Evolutionary conservation across 2,888 invertebrate genomes (phyloP).

Genomic region (Blastobasis lacticolella): DNA sequence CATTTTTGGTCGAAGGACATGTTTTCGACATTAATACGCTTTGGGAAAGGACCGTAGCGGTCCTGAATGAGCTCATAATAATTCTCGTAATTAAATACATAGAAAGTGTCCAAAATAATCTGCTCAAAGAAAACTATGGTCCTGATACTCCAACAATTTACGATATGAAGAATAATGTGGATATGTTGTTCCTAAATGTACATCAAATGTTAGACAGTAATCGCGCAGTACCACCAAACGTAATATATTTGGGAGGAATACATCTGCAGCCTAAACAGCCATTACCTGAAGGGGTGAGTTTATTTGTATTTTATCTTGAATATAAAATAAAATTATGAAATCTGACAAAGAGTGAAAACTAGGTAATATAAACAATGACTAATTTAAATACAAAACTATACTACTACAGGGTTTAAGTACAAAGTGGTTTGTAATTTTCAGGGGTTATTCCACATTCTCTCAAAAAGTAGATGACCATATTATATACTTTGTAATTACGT

Average conservation of each 20-base stretch:
- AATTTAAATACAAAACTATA: no score
- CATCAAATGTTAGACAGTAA: constrained; percentile 35
- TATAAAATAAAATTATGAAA: no score
- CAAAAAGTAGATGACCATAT: no score
- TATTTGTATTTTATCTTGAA: no score
- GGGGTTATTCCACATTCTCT: no score
- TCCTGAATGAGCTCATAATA: not conserved
- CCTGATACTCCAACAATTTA: constrained; percentile 13
- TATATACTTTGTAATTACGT: no score
- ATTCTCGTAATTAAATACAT: constrained; percentile 2
- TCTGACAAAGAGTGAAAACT: no score
- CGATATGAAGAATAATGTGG: constrained; percentile 18
- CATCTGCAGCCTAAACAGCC: constrained; percentile 23
- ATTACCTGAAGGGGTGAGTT: constrained; percentile 19
- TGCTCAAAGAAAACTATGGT: constrained; percentile 17
- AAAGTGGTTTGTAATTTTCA: no score
- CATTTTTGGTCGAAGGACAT: constrained; percentile 3
- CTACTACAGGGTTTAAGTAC: no score
- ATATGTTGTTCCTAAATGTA: constrained; percentile 31
- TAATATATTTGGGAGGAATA: constrained; percentile 34
- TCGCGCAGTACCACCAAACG: constrained; percentile 28
- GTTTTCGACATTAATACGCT: no score
- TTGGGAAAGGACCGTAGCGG: no score
- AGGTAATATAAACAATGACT: no score
- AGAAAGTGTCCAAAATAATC: constrained; percentile 12